phyloP scores from a whole-genome alignment of 2,113 vertebrate species.

The Mugil cephalus region DNA sequence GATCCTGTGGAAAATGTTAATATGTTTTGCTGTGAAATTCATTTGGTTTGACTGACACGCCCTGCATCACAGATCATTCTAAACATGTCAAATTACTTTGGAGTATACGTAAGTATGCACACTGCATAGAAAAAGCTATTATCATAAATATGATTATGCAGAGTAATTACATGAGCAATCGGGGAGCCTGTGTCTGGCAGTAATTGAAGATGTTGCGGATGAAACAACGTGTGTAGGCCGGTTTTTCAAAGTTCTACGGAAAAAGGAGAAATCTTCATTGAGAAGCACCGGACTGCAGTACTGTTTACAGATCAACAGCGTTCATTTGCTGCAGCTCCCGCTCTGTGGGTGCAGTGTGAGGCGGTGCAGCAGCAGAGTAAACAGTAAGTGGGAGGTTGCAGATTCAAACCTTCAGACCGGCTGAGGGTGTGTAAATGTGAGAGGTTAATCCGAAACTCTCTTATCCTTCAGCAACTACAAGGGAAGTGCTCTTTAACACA shows the following conservation, averaged over 20 bases:
- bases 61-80: background rate
- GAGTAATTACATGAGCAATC: conserved; percentile 50
- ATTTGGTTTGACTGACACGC: background rate
- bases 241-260: conserved; percentile 7
- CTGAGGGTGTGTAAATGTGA: background rate
- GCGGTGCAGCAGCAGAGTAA: conserved; percentile 33
- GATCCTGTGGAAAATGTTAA: background rate
- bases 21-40: background rate
- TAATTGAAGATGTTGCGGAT: conserved; percentile 57
- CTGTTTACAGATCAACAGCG: conserved; percentile 13
- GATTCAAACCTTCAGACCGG: conserved; percentile 26
- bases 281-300: conserved; percentile 20
- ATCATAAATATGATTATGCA: conserved; percentile 53
- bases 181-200: conserved; percentile 37
- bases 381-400: conserved; percentile 39
- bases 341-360: conserved; percentile 14
- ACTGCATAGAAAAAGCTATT: conserved; percentile 20
- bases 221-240: conserved; percentile 36
- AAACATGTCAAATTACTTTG: conserved; percentile 12
- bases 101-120: background rate
- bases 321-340: conserved; percentile 42
- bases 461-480: background rate
- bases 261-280: background rate
- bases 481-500: conserved; percentile 20
- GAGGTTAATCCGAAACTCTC: conserved; percentile 34